A percentile compares a stretch with the other conserved stretches of the same genome.
Conservation (phyloP, 2,113 vertebrate species). For the Poecilia latipinna region DNA sequence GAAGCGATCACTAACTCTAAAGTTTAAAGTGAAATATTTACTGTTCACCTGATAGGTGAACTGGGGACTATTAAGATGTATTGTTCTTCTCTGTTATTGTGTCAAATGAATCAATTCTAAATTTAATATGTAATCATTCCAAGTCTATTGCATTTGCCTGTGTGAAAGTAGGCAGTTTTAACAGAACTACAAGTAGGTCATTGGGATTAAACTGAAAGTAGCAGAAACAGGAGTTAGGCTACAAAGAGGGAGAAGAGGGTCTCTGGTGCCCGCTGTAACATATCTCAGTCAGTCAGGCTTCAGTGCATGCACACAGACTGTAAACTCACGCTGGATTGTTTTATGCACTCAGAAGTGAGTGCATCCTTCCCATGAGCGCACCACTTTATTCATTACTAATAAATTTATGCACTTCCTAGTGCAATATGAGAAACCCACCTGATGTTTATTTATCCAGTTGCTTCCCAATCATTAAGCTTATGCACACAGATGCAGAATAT, state of each 20-base stretch:
- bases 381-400: conserved; percentile 11
- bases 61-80: too few species aligned
- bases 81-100: neutral
- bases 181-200: conserved; percentile 17
- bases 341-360: neutral
- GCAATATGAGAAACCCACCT: conserved; percentile 16
- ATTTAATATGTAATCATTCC: neutral
- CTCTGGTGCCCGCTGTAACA: neutral
- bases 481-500: conserved; percentile 14
- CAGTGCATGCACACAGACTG: neutral
- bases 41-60: neutral
- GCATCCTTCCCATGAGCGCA: neutral
- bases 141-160: neutral
- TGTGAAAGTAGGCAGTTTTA: neutral
- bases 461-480: conserved; percentile 23
- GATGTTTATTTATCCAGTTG: conserved; percentile 22
- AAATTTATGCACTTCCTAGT: conserved; percentile 1
- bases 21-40: neutral
- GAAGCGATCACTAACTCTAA: neutral
- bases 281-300: conserved; percentile 8
- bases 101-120: neutral
- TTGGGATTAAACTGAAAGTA: conserved; percentile 13
- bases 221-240: neutral
- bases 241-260: neutral
- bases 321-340: conserved; percentile 25